Evolutionary conservation across 2,797 vertebrate species (phyloP).

Genomic region (Falco concolor): DNA sequence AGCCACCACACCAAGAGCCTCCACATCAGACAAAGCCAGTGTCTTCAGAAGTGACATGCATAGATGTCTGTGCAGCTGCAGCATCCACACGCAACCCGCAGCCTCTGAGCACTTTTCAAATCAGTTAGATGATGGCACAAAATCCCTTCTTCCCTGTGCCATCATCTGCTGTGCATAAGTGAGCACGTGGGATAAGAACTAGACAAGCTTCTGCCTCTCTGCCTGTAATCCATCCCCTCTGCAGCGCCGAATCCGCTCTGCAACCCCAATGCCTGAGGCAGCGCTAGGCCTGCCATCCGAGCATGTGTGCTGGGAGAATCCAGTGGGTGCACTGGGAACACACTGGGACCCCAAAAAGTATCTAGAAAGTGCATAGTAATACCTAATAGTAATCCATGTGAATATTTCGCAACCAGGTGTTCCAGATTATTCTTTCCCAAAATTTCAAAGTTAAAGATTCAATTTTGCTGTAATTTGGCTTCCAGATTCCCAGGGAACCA

Average conservation of each 20-base stretch:
- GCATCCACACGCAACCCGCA: background rate
- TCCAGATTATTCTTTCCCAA: background rate
- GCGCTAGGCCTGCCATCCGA: background rate
- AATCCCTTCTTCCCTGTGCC: background rate
- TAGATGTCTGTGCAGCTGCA: background rate
- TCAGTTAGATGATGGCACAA: background rate
- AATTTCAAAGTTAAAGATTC: background rate
- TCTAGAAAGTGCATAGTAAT: background rate
- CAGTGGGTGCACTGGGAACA: background rate
- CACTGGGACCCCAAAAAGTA: background rate
- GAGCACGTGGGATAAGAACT: background rate
- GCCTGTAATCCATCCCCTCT: background rate
- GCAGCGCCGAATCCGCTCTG: background rate
- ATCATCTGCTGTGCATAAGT: background rate
- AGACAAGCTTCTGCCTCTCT: background rate
- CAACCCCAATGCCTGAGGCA: background rate
- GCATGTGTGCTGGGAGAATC: background rate
- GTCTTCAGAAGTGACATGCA: background rate
- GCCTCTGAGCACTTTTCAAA: background rate
- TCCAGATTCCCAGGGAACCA: background rate
- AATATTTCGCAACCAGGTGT: background rate
- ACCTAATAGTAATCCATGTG: background rate
- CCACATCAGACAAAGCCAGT: background rate
- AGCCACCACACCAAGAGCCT: background rate
- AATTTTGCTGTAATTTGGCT: background rate